Conservation (phyloP, 2,113 vertebrate species). For the Cercocebus atys region DNA sequence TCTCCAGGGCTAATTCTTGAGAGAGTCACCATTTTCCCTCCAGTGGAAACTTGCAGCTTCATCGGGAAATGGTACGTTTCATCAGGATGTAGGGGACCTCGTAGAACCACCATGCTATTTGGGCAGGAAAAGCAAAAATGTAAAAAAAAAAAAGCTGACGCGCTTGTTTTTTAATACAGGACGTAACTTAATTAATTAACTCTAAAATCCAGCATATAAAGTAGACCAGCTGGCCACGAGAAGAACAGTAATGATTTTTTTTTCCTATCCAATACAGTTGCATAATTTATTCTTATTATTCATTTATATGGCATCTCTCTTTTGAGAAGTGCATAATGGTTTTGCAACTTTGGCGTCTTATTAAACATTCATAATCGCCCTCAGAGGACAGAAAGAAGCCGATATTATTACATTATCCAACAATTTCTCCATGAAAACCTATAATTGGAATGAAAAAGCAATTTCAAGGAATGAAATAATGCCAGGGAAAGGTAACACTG, state of each 20-base stretch:
- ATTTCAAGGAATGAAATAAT: background rate
- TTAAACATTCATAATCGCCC: constrained; percentile 34
- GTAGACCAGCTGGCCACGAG: background rate
- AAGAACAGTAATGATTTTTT: background rate
- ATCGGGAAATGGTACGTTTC: accelerated
- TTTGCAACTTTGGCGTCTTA: background rate
- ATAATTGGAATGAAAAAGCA: constrained; percentile 58
- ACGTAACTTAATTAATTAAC: background rate
- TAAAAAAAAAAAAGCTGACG: background rate
- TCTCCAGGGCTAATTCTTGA: too few species aligned
- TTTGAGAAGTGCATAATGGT: background rate
- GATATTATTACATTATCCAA: background rate
- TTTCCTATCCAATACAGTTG: background rate
- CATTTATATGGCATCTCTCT: background rate
- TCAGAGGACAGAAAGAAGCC: background rate
- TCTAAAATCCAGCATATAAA: background rate
- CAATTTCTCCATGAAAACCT: background rate
- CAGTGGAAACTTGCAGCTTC: accelerated
- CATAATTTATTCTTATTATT: constrained; percentile 16
- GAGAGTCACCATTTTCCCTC: too few species aligned
- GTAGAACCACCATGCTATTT: accelerated
- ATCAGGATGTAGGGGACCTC: accelerated
- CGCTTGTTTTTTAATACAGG: background rate
- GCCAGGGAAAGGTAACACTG: background rate
- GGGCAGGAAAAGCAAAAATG: background rate